These are phyloP conservation scores for Ameiurus melas DNA, from an alignment of 2,113 vertebrate species.

Conservation along the genomic window DNA sequence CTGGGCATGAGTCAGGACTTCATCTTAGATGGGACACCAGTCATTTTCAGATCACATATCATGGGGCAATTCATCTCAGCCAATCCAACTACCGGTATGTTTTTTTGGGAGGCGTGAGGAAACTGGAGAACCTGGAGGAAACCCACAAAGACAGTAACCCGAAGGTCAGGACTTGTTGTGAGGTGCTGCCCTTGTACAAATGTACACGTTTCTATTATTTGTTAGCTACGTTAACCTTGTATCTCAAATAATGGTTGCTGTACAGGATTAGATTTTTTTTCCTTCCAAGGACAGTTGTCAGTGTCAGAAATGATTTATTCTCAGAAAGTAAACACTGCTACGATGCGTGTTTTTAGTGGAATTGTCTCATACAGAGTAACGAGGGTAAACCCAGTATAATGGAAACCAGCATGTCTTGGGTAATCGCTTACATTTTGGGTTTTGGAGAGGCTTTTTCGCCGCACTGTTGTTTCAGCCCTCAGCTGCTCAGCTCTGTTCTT, in stretches of 20 bases:
- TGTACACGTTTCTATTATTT: background rate
- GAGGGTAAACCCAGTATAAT: background rate
- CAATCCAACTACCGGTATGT: background rate
- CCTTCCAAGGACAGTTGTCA: background rate
- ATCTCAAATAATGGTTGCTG: background rate
- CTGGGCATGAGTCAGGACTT: background rate
- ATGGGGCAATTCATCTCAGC: background rate
- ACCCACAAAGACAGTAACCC: background rate
- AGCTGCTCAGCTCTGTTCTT: background rate
- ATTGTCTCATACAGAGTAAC: background rate
- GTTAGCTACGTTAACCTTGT: background rate
- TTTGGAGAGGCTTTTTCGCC: background rate
- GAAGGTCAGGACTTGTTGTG: background rate
- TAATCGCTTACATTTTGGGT: no score
- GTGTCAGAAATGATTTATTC: background rate
- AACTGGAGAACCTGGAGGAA: background rate
- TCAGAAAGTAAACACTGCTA: background rate
- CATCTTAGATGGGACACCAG: background rate
- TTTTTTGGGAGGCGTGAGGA: background rate
- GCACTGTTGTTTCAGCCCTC: background rate
- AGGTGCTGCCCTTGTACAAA: background rate
- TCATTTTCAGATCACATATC: background rate
- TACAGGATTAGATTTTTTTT: background rate
- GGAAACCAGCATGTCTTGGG: background rate
- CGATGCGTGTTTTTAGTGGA: background rate